A percentile compares a stretch with the other conserved stretches of the same genome.
Conservation (phyloP, 2,113 vertebrate genomes). For the Hylia prasina region DNA sequence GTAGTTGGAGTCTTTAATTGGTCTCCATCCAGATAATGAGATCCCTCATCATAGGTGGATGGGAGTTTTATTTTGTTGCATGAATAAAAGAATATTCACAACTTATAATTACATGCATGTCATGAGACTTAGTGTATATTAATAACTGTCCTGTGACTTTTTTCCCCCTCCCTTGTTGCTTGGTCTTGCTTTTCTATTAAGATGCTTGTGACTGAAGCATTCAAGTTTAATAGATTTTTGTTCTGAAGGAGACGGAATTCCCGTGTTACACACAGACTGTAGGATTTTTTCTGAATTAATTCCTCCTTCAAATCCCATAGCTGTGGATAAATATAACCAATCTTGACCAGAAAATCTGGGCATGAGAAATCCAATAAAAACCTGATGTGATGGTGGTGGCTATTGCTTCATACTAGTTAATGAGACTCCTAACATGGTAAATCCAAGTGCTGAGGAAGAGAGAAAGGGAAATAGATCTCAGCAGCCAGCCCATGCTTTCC, state of each 20-base stretch:
- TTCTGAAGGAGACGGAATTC: slow-evolving; percentile 52
- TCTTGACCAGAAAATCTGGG: slow-evolving; percentile 49
- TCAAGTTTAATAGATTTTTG: slow-evolving; percentile 61
- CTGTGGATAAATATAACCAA: slow-evolving; percentile 56
- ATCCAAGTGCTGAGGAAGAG: background rate
- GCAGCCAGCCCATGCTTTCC: background rate
- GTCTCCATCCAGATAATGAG: background rate
- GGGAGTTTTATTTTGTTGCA: slow-evolving; percentile 1
- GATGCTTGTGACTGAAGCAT: slow-evolving; percentile 31
- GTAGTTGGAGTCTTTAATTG: background rate
- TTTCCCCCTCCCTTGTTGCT: slow-evolving; percentile 30
- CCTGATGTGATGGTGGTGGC: background rate
- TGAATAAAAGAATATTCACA: slow-evolving; percentile 14
- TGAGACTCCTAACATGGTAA: background rate
- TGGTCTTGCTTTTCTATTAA: slow-evolving; percentile 58
- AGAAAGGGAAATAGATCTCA: background rate
- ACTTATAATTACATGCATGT: slow-evolving; percentile 40
- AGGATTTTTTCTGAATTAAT: slow-evolving; percentile 59
- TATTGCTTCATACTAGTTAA: slow-evolving; percentile 13
- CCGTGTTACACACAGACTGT: background rate
- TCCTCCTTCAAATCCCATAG: slow-evolving; percentile 49
- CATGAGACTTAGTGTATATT: slow-evolving; percentile 45
- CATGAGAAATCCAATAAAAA: slow-evolving; percentile 36
- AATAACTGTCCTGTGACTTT: slow-evolving; percentile 54
- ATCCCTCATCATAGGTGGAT: background rate